These are phyloP conservation scores for Ciconia maguari DNA, from an alignment of 2,113 vertebrate genomes.

Conservation along the genomic window DNA sequence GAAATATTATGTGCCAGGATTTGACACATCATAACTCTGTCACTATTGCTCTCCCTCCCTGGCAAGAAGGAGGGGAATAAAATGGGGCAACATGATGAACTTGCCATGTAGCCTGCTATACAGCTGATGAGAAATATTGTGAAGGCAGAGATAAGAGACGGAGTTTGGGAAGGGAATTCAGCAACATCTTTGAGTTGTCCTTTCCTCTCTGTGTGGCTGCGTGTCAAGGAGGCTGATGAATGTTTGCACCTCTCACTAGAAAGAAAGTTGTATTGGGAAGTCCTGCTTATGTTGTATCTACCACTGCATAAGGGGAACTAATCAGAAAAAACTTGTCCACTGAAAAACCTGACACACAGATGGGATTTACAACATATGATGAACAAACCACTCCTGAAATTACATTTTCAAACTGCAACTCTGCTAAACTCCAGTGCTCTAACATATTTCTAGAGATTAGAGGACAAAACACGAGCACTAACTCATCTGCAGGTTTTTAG, in stretches of 20 bases:
- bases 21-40: not conserved
- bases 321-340: not conserved
- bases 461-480: not conserved
- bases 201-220: not conserved
- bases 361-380: not conserved
- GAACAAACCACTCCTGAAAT: not conserved
- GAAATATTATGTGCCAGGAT: not conserved
- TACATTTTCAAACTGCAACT: not conserved
- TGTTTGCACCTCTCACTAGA: not conserved
- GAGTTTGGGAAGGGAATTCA: not conserved
- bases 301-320: not conserved
- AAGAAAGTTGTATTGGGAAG: not conserved
- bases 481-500: rapidly evolving
- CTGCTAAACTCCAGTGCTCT: not conserved
- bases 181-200: not conserved
- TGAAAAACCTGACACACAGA: not conserved
- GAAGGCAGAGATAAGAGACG: not conserved
- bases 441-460: not conserved
- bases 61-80: not conserved
- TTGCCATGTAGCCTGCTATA: not conserved
- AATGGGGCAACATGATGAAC: not conserved
- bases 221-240: not conserved
- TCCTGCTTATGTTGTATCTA: not conserved
- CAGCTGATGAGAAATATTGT: not conserved
- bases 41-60: not conserved